A percentile compares a stretch with the other conserved stretches of the same genome.
Evolutionary conservation across 2,888 invertebrate species (phyloP).

Genomic region (Drosophila kuntzei): DNA sequence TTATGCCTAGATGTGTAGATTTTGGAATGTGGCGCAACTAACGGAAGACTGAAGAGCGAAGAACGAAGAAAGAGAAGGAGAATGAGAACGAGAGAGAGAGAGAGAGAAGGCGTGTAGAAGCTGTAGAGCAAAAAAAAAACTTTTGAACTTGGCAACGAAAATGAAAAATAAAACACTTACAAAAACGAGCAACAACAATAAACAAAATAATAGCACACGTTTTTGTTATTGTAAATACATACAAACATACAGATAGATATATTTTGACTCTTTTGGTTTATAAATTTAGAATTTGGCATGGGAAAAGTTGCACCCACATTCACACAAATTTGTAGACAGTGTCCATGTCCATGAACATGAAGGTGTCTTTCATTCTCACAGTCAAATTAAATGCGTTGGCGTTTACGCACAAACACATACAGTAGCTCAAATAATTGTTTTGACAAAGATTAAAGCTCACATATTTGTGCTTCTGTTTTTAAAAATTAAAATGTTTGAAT

Average conservation of each 20-base stretch:
- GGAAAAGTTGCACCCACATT: constrained; percentile 10
- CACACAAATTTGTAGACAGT: constrained; percentile 3
- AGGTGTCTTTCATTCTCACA: constrained; percentile 54
- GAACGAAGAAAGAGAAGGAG: constrained; percentile 9
- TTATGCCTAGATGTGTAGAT: constrained; percentile 24
- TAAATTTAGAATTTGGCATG: constrained; percentile 58
- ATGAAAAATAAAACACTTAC: constrained; percentile 39
- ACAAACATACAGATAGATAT: constrained; percentile 26
- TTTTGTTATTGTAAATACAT: constrained; percentile 38
- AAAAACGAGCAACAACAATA: constrained; percentile 38
- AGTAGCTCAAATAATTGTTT: not conserved
- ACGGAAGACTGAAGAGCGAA: constrained; percentile 4
- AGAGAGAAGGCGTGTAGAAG: constrained; percentile 15
- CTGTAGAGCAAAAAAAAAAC: constrained; percentile 28
- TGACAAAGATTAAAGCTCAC: constrained; percentile 4
- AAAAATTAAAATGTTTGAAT: not conserved
- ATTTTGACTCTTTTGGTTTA: constrained; percentile 23
- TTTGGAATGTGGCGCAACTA: constrained; percentile 32
- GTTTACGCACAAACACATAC: constrained; percentile 18
- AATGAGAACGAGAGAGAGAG: not conserved
- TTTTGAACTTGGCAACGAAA: constrained; percentile 76
- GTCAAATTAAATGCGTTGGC: constrained; percentile 25
- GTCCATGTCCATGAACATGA: constrained; percentile 73
- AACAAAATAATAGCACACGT: constrained; percentile 21
- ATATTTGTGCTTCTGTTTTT: not conserved